phyloP scores from a whole-genome alignment of 2,113 vertebrate species.

The Mola mola region DNA sequence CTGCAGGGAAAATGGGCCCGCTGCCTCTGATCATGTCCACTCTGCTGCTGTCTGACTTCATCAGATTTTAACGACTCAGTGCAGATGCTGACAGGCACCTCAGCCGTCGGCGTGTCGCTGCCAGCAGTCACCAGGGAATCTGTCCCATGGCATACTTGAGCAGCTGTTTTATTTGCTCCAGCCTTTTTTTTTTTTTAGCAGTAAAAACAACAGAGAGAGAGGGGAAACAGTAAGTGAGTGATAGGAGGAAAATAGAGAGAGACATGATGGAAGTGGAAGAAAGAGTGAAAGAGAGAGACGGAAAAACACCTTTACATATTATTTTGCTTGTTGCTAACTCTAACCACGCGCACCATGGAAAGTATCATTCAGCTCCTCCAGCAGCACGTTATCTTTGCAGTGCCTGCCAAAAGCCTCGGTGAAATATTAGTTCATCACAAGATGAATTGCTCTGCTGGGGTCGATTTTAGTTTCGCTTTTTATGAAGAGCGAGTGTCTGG shows the following conservation, averaged over 20 bases:
- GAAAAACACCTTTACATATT: slow-evolving; percentile 25
- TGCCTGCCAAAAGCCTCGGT: slow-evolving; percentile 46
- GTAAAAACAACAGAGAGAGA: slow-evolving; percentile 26
- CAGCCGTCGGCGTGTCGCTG: slow-evolving; percentile 36
- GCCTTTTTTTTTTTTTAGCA: slow-evolving; percentile 44
- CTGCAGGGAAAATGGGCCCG: slow-evolving; percentile 58
- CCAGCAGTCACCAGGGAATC: slow-evolving; percentile 69
- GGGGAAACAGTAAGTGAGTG: neutral
- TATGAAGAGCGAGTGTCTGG: slow-evolving; percentile 59
- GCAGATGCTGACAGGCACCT: slow-evolving; percentile 70
- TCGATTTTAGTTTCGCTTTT: slow-evolving; percentile 35
- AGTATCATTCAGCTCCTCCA: slow-evolving; percentile 49
- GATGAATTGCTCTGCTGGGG: slow-evolving; percentile 34
- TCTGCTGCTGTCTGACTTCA: slow-evolving; percentile 63
- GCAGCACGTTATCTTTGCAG: slow-evolving; percentile 43
- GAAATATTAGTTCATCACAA: slow-evolving; percentile 55
- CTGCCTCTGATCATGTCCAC: slow-evolving; percentile 62
- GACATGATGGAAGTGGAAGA: slow-evolving; percentile 32
- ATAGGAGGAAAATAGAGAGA: slow-evolving; percentile 22
- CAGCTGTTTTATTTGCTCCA: slow-evolving; percentile 70
- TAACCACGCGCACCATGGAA: slow-evolving; percentile 19
- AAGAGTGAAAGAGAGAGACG: neutral
- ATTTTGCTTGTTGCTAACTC: slow-evolving; percentile 29
- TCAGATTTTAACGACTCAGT: slow-evolving; percentile 75
- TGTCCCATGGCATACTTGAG: slow-evolving; percentile 62